A percentile compares a stretch with the other conserved stretches of the same genome.
phyloP scores from a whole-genome alignment of 1,140 invertebrate species.

The Tribolium madens region DNA sequence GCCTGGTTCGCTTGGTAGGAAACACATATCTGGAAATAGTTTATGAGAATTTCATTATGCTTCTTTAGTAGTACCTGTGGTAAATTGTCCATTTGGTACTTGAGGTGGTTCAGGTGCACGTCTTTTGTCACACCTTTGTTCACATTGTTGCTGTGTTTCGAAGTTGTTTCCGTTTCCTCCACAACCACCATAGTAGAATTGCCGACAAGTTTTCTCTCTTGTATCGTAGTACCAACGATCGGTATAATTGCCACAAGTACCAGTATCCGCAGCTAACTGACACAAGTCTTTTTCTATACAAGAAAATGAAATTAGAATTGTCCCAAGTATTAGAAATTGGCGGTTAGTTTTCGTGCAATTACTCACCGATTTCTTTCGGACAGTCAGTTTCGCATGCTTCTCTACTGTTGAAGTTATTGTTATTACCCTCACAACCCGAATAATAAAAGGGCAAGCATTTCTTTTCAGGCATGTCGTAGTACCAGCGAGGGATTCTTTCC shows the following conservation, averaged over 20 bases:
- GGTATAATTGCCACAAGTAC: slow-evolving; percentile 84
- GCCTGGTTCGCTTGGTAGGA: slow-evolving; percentile 76
- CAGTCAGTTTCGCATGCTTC: slow-evolving; percentile 85
- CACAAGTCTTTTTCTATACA: slow-evolving; percentile 79
- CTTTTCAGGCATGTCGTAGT: slow-evolving; percentile 86
- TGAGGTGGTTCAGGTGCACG: slow-evolving; percentile 1
- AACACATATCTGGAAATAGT: slow-evolving; percentile 78
- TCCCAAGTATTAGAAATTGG: background rate
- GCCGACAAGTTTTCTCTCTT: slow-evolving; percentile 75
- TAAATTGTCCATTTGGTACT: slow-evolving; percentile 52
- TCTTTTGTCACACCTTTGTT: slow-evolving; percentile 70
- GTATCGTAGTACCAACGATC: slow-evolving; percentile 89
- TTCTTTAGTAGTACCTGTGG: no score
- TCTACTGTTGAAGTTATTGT: slow-evolving; percentile 85
- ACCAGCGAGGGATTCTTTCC: slow-evolving; percentile 83
- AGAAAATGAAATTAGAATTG: slow-evolving; percentile 12
- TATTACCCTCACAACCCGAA: slow-evolving; percentile 91
- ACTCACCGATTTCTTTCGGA: slow-evolving; percentile 83
- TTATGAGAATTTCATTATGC: no score
- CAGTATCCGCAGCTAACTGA: slow-evolving; percentile 78
- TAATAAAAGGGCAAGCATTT: slow-evolving; percentile 96
- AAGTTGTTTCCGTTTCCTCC: slow-evolving; percentile 88
- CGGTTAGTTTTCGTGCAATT: background rate
- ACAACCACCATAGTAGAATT: slow-evolving; percentile 87
- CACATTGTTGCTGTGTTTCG: slow-evolving; percentile 74